Percentiles rank a stretch among this genome's conserved stretches.
These are phyloP conservation scores for Diadema setosum DNA, from an alignment of 35 echinoderm and acorn worm species.

Conservation along the genomic window DNA sequence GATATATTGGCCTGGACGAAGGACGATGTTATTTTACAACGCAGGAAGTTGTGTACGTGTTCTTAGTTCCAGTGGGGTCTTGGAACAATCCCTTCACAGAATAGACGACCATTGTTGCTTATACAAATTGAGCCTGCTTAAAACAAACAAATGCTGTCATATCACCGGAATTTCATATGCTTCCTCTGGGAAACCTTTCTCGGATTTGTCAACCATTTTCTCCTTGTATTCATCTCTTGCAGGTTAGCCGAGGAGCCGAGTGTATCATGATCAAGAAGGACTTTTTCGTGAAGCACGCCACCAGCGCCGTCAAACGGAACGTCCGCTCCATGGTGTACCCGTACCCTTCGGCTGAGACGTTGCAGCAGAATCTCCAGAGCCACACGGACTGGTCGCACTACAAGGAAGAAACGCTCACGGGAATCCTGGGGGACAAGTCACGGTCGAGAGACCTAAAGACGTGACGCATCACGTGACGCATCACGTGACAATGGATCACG, in stretches of 20 bases:
- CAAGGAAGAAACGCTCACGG: constrained; percentile 65
- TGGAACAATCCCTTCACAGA: too few species aligned
- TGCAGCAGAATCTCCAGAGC: constrained; percentile 81
- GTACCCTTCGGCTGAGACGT: constrained; percentile 55
- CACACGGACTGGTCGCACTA: constrained; percentile 79
- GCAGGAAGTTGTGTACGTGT: too few species aligned
- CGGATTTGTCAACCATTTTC: too few species aligned
- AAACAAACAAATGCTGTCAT: too few species aligned
- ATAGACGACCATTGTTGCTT: too few species aligned
- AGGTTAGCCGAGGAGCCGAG: constrained; percentile 84
- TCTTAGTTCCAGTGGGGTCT: too few species aligned
- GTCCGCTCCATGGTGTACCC: constrained; percentile 38
- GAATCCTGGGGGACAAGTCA: constrained; percentile 36
- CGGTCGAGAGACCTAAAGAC: constrained; percentile 27
- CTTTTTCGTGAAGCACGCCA: constrained; percentile 73
- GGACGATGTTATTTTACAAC: too few species aligned
- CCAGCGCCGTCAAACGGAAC: constrained; percentile 49
- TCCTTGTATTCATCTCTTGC: background rate
- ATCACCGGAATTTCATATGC: too few species aligned
- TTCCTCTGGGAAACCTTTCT: too few species aligned
- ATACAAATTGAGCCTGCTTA: too few species aligned
- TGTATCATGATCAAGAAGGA: constrained; percentile 85
- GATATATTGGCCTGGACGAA: too few species aligned
- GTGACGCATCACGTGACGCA: background rate
- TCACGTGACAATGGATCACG: too few species aligned